Evolutionary conservation across 2,113 vertebrate genomes (phyloP).

Genomic region (Lampris incognitus): DNA sequence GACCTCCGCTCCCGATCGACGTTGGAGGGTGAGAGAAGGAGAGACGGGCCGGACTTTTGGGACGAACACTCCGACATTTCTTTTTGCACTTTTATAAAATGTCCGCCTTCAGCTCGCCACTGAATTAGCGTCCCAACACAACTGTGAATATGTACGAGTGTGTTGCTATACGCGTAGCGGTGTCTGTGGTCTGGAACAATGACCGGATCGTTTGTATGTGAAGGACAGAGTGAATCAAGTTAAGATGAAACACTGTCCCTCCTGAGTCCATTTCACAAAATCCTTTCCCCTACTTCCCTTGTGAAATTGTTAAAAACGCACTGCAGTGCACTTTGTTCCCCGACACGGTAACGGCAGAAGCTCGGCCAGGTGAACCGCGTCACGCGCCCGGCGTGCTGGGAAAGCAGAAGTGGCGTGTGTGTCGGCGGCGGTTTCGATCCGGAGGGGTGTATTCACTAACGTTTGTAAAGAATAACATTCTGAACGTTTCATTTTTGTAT

Average conservation of each 20-base stretch:
- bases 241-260: background rate
- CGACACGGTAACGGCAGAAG: too few species aligned
- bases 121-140: constrained; percentile 21
- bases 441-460: too few species aligned
- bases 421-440: too few species aligned
- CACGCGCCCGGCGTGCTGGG: too few species aligned
- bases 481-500: too few species aligned
- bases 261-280: constrained; percentile 5
- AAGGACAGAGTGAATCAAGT: background rate
- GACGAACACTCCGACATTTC: background rate
- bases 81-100: constrained; percentile 40
- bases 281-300: constrained; percentile 6
- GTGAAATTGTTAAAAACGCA: constrained; percentile 17
- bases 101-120: background rate
- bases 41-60: background rate
- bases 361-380: too few species aligned
- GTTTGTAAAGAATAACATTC: too few species aligned
- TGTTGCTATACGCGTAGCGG: constrained; percentile 8
- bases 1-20: background rate
- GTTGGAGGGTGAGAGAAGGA: background rate
- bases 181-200: background rate
- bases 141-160: constrained; percentile 24
- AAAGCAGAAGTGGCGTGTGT: too few species aligned
- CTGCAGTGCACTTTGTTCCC: constrained; percentile 62
- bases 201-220: background rate